Conservation (phyloP, 1,140 invertebrate genomes). For the Brachionus paranguensis region DNA sequence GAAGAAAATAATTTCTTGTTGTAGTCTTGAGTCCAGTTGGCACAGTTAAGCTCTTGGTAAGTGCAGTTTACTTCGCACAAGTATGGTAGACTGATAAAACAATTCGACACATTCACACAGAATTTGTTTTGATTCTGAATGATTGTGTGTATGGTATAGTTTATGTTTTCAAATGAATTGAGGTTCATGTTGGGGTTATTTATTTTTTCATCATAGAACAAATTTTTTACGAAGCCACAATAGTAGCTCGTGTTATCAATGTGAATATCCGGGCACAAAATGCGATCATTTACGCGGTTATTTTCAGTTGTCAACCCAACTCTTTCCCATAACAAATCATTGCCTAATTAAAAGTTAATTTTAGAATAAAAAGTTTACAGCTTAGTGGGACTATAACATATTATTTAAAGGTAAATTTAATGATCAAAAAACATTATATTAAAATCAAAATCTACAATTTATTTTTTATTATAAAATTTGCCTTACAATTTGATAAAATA, state of each 20-base stretch:
- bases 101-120: slow-evolving; percentile 27
- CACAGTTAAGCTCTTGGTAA: slow-evolving; percentile 9
- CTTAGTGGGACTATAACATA: no score
- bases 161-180: slow-evolving; percentile 1
- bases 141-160: background rate
- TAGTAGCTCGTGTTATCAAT: background rate
- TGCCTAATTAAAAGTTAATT: background rate
- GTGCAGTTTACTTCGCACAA: slow-evolving; percentile 37
- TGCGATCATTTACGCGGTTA: background rate
- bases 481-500: no score
- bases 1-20: background rate
- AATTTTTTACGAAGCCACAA: slow-evolving; percentile 20
- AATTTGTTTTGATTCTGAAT: slow-evolving; percentile 16
- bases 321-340: slow-evolving; percentile 28
- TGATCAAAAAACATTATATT: no score
- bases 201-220: background rate
- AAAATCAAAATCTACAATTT: no score
- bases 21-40: background rate
- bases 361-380: background rate
- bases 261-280: slow-evolving; percentile 3
- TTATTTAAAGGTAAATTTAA: no score
- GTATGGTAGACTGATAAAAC: slow-evolving; percentile 15
- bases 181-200: background rate
- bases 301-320: background rate
- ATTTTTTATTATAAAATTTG: no score